Evolutionary conservation across 2,797 vertebrate species (phyloP).

Genomic region (Gila robusta): DNA sequence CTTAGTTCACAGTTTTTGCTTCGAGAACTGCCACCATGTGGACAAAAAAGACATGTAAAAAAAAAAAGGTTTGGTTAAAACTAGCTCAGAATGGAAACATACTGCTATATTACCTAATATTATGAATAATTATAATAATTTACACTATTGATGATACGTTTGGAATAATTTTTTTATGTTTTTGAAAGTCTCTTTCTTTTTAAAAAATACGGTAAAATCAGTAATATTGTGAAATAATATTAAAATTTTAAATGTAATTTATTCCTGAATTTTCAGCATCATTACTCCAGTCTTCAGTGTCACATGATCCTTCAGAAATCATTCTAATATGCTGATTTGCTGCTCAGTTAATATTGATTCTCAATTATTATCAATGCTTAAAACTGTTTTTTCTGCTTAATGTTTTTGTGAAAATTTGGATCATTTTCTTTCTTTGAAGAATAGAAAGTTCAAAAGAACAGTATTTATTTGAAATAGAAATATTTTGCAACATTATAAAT

Average conservation of each 20-base stretch:
- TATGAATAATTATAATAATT: neutral
- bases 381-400: neutral
- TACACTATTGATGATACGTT: neutral
- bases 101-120: neutral
- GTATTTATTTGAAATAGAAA: neutral
- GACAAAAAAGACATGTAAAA: constrained; percentile 10
- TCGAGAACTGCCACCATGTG: constrained; percentile 35
- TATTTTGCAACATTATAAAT: neutral
- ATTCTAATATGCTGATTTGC: neutral
- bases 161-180: neutral
- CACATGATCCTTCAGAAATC: neutral
- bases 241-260: neutral
- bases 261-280: neutral
- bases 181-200: neutral
- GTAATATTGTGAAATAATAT: neutral
- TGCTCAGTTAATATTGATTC: neutral
- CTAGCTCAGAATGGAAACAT: neutral
- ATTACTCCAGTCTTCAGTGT: neutral
- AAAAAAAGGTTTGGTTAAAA: neutral
- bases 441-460: neutral
- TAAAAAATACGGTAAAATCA: neutral
- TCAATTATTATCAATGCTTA: neutral
- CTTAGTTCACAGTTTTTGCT: neutral
- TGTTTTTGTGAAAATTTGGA: neutral
- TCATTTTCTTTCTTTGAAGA: neutral